Percentiles rank a stretch among this genome's conserved stretches.
These are phyloP conservation scores for Crotalus helleri DNA, from an alignment of 2,113 vertebrate species.

Conservation along the genomic window DNA sequence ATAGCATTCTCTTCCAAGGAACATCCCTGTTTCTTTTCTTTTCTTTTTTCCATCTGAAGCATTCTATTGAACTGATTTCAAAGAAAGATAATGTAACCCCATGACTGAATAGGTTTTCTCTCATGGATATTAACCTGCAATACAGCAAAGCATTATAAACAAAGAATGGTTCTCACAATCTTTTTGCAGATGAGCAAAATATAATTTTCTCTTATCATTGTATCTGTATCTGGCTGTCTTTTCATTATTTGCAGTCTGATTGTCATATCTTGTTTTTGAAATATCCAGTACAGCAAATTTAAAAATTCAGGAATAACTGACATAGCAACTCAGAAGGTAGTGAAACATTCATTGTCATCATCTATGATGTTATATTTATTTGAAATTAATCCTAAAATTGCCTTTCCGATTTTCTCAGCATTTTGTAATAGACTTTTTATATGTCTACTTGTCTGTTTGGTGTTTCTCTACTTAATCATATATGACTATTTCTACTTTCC, in stretches of 20 bases:
- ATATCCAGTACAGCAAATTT: background rate
- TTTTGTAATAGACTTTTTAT: background rate
- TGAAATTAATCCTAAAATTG: background rate
- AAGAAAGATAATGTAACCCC: background rate
- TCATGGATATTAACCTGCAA: background rate
- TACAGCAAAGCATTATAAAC: background rate
- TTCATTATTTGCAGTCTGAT: background rate
- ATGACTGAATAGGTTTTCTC: background rate
- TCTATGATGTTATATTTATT: background rate
- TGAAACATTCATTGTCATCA: background rate
- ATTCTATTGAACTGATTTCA: background rate
- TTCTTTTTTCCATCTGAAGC: background rate
- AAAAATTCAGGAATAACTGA: background rate
- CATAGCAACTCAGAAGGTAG: background rate
- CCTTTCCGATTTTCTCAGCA: background rate
- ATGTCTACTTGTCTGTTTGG: background rate
- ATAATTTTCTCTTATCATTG: background rate
- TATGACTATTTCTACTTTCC: background rate
- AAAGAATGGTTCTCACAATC: background rate
- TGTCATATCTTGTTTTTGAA: background rate
- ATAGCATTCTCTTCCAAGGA: background rate
- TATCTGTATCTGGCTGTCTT: background rate
- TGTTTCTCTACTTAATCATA: background rate
- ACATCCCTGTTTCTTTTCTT: background rate
- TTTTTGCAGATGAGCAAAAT: slow-evolving; percentile 1